These are phyloP conservation scores for Pachycephala philippinensis DNA, from an alignment of 2,113 vertebrate genomes.

Conservation along the genomic window DNA sequence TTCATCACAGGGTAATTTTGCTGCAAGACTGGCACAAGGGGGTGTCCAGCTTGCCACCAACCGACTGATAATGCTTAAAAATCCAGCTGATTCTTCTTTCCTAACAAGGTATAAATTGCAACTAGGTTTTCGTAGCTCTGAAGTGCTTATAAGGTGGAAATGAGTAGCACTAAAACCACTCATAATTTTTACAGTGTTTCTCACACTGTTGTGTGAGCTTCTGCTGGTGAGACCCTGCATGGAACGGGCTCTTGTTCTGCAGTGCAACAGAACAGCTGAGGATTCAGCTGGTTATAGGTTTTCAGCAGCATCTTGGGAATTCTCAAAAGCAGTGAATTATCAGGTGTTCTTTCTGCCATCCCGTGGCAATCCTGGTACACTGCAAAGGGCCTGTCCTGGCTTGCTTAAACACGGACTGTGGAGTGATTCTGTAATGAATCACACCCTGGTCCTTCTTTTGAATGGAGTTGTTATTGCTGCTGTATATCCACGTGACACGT, in stretches of 20 bases:
- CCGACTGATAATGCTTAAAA: not conserved
- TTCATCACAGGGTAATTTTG: not conserved
- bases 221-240: not conserved
- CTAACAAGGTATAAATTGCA: not conserved
- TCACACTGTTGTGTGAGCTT: not conserved
- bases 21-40: not conserved
- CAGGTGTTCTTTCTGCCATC: slow-evolving; percentile 64
- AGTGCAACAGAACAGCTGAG: not conserved
- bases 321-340: not conserved
- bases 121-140: not conserved
- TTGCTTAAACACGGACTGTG: fast-evolving
- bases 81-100: not conserved
- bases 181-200: not conserved
- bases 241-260: not conserved
- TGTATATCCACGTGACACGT: fast-evolving
- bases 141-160: not conserved
- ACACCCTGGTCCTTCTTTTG: not conserved
- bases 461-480: not conserved
- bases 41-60: not conserved
- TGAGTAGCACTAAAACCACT: not conserved
- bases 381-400: not conserved
- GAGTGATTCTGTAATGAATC: not conserved
- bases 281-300: not conserved
- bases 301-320: slow-evolving; percentile 9
- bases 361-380: slow-evolving; percentile 29